A percentile compares a stretch with the other conserved stretches of the same genome.
Conservation (phyloP, 2,888 invertebrate species). For the Melieria omissa region DNA sequence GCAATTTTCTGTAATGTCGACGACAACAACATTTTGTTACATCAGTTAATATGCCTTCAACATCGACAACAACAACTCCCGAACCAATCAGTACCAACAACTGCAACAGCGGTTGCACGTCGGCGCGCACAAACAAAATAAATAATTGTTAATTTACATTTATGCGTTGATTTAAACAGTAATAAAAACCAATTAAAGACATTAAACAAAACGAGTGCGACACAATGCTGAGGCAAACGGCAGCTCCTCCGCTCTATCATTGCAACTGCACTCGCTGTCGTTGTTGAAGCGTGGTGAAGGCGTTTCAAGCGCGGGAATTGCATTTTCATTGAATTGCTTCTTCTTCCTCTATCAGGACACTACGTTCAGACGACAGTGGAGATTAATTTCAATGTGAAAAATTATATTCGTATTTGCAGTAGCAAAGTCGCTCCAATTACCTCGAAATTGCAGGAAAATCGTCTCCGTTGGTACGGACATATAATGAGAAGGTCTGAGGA, state of each 20-base stretch:
- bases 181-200: constrained; percentile 34
- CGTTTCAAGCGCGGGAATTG: no score
- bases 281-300: not conserved
- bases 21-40: constrained; percentile 21
- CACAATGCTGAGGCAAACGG: not conserved
- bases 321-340: no score
- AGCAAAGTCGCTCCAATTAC: no score
- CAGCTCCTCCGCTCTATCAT: not conserved
- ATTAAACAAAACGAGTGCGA: constrained; percentile 15
- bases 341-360: no score
- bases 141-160: constrained; percentile 29
- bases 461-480: no score
- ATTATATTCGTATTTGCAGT: no score
- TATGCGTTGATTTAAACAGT: constrained; percentile 22
- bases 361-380: no score
- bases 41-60: not conserved
- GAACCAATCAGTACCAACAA: not conserved
- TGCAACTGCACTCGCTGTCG: not conserved
- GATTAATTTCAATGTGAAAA: no score
- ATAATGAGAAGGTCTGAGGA: no score
- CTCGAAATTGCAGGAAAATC: no score
- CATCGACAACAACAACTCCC: not conserved
- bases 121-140: constrained; percentile 12
- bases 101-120: not conserved
- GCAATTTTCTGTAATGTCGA: not conserved